These are phyloP conservation scores for Platichthys flesus DNA, from an alignment of 2,113 vertebrate genomes.

Conservation along the genomic window DNA sequence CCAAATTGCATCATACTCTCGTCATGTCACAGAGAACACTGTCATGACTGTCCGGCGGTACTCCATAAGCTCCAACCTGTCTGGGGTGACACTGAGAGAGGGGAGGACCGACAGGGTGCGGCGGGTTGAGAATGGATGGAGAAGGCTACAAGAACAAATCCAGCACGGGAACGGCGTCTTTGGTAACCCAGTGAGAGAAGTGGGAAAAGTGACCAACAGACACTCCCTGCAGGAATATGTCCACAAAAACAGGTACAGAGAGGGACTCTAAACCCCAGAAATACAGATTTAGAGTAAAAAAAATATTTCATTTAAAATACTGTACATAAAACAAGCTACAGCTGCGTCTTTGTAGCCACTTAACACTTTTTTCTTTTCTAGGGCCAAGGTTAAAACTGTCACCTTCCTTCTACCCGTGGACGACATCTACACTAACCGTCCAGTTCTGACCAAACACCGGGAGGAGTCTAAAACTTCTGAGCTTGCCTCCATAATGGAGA, in stretches of 20 bases:
- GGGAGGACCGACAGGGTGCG: constrained; percentile 38
- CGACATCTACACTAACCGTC: constrained; percentile 83
- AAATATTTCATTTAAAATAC: not conserved
- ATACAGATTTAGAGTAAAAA: not conserved
- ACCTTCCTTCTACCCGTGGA: constrained; percentile 91
- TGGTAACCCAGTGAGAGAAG: constrained; percentile 20
- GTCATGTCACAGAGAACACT: constrained; percentile 78
- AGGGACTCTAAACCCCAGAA: not conserved
- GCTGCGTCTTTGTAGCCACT: no score
- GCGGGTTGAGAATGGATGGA: constrained; percentile 63
- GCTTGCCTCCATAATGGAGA: constrained; percentile 82
- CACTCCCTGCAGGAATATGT: constrained; percentile 82
- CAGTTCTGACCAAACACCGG: constrained; percentile 74
- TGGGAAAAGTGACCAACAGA: constrained; percentile 62
- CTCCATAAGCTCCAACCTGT: constrained; percentile 74
- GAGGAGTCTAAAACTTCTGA: constrained; percentile 74
- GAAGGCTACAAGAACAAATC: constrained; percentile 64
- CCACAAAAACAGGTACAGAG: constrained; percentile 84
- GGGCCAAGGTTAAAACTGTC: constrained; percentile 91
- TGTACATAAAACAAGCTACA: not conserved
- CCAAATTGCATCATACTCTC: not conserved
- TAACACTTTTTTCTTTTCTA: constrained; percentile 57
- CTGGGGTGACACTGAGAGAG: constrained; percentile 57
- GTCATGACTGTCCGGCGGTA: constrained; percentile 96
- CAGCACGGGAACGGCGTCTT: constrained; percentile 29